Conservation (phyloP, 2,113 vertebrate genomes). For the Dipodomys merriami region DNA sequence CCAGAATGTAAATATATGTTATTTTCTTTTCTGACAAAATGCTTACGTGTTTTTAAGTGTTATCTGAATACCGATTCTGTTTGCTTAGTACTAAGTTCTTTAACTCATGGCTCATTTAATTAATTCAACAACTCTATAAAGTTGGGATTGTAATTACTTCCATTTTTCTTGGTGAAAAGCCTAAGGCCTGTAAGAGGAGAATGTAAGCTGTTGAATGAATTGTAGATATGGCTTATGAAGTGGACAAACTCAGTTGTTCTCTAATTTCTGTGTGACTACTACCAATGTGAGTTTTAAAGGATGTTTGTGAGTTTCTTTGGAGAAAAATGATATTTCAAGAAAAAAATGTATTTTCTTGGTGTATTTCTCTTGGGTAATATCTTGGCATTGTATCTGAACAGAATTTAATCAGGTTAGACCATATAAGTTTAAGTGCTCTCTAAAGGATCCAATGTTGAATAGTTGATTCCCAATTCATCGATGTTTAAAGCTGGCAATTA, state of each 20-base stretch:
- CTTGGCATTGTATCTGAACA: neutral
- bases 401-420: neutral
- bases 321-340: neutral
- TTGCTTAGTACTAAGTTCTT: neutral
- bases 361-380: neutral
- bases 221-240: neutral
- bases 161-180: neutral
- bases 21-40: neutral
- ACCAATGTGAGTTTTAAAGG: neutral
- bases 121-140: neutral
- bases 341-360: neutral
- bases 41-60: neutral
- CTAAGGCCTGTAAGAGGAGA: neutral
- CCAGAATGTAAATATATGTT: neutral
- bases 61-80: neutral
- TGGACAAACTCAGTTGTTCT: neutral
- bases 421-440: neutral
- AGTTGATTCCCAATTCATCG: neutral
- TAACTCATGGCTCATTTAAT: neutral
- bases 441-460: neutral
- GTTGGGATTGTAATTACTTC: neutral
- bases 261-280: fast-evolving
- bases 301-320: neutral
- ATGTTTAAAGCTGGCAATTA: neutral
- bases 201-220: neutral